Evolutionary conservation across 2,888 invertebrate genomes (phyloP).

Genomic region (Mamestra brassicae): DNA sequence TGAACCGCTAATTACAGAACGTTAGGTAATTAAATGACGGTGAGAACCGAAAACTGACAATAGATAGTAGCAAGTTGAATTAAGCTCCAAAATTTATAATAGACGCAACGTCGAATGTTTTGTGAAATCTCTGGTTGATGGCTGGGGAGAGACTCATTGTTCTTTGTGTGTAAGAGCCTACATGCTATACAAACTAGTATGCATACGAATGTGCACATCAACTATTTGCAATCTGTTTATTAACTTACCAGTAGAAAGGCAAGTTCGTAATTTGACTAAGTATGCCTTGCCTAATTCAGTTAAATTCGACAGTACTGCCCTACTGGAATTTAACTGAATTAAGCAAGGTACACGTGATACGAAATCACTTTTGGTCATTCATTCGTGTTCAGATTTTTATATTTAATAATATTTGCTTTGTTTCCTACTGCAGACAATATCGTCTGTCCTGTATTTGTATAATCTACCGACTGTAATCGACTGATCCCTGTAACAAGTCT

Average conservation of each 20-base stretch:
- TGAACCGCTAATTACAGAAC: conserved; percentile 86
- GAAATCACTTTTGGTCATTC: too few species aligned
- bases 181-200: conserved; percentile 38
- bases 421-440: too few species aligned
- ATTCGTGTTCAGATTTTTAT: too few species aligned
- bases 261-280: background rate
- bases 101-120: conserved; percentile 69
- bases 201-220: conserved; percentile 49
- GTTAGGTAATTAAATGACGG: conserved; percentile 86
- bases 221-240: conserved; percentile 39
- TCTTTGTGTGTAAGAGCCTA: conserved; percentile 60
- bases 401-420: too few species aligned
- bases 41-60: conserved; percentile 89
- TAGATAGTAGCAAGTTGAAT: conserved; percentile 80
- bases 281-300: too few species aligned
- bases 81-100: conserved; percentile 76
- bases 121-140: conserved; percentile 72
- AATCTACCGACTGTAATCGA: too few species aligned
- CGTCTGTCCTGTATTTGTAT: too few species aligned
- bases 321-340: too few species aligned
- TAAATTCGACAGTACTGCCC: too few species aligned
- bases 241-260: background rate
- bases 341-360: too few species aligned
- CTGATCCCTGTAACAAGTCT: too few species aligned
- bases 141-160: conserved; percentile 72